Conservation (phyloP, 2,113 vertebrate species). For the Otolemur garnettii region DNA sequence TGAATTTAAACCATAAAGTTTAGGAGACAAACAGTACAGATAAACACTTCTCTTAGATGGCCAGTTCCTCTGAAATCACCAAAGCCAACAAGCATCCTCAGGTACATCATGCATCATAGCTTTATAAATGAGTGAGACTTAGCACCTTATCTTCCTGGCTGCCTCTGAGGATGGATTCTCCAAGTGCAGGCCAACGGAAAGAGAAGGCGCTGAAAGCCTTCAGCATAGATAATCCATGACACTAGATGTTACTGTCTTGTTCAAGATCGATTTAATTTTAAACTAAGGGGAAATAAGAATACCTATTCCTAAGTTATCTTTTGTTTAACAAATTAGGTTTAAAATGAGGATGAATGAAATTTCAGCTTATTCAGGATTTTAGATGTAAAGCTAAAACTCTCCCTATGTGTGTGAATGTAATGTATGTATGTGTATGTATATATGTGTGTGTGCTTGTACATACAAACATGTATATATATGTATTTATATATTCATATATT, state of each 20-base stretch:
- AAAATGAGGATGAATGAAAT: not conserved
- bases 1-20: not conserved
- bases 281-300: not conserved
- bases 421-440: too few species aligned
- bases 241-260: not conserved
- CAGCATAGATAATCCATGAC: not conserved
- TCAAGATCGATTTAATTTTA: not conserved
- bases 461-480: too few species aligned
- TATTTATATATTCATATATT: too few species aligned
- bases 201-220: not conserved
- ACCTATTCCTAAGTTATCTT: not conserved
- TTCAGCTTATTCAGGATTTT: not conserved
- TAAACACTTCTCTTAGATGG: not conserved
- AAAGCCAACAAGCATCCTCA: not conserved
- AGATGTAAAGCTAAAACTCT: not conserved
- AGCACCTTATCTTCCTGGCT: fast-evolving
- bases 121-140: not conserved
- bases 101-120: too few species aligned
- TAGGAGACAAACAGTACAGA: not conserved
- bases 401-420: not conserved
- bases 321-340: not conserved
- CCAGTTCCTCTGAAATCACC: not conserved
- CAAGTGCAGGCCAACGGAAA: not conserved
- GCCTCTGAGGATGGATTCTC: not conserved
- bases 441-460: too few species aligned